Evolutionary conservation across 1,140 invertebrate species (phyloP).

Genomic region (Drosophila pandora): DNA sequence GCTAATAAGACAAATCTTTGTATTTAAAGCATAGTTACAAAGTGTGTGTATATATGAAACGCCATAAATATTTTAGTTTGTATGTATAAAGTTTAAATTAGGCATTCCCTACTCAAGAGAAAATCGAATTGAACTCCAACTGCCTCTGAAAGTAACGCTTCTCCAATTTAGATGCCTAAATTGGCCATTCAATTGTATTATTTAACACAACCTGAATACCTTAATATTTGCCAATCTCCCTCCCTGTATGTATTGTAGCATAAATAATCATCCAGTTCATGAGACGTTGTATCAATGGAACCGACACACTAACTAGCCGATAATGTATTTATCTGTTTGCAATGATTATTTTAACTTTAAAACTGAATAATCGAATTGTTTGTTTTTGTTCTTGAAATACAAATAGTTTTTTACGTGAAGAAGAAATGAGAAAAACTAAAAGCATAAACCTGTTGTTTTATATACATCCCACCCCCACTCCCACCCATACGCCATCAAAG

Average conservation of each 20-base stretch:
- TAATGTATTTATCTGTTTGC: conserved; percentile 75
- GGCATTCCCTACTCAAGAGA: conserved; percentile 65
- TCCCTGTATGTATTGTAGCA: conserved; percentile 16
- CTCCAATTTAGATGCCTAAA: conserved; percentile 12
- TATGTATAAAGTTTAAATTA: conserved; percentile 74
- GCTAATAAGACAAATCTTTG: conserved; percentile 68
- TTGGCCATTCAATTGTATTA: conserved; percentile 14
- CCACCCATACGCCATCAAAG: background rate
- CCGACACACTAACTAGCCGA: conserved; percentile 52
- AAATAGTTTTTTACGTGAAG: conserved; percentile 78
- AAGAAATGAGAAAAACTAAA: conserved; percentile 65
- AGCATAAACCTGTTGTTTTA: conserved; percentile 67
- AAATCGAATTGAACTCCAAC: conserved; percentile 30
- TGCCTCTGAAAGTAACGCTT: conserved; percentile 20
- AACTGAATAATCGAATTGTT: conserved; percentile 78
- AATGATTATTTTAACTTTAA: conserved; percentile 71
- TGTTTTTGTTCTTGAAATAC: conserved; percentile 81
- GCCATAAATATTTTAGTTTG: conserved; percentile 74
- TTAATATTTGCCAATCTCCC: background rate
- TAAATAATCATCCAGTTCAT: conserved; percentile 22
- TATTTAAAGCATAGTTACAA: conserved; percentile 58
- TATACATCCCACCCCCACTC: conserved; percentile 32
- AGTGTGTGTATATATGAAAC: conserved; percentile 72
- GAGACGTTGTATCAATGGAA: conserved; percentile 35
- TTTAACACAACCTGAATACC: background rate